These are phyloP conservation scores for Chloropsis cyanopogon DNA, from an alignment of 2,113 vertebrate species.

Conservation along the genomic window DNA sequence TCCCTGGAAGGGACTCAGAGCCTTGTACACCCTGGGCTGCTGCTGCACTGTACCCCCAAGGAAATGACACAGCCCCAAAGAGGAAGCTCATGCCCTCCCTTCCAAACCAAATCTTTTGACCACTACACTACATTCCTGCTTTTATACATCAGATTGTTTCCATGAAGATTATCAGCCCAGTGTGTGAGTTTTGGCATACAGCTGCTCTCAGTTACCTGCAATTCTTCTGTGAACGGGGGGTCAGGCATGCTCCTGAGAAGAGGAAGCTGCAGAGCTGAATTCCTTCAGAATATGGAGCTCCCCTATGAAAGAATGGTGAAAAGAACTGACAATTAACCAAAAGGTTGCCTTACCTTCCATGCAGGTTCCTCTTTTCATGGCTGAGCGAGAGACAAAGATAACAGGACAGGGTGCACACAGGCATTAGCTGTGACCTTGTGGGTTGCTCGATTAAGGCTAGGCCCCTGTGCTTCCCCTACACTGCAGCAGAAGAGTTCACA, in stretches of 20 bases:
- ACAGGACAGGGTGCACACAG: background rate
- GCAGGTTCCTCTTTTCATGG: background rate
- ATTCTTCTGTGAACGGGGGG: background rate
- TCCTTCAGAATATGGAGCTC: background rate
- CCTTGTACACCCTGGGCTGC: background rate
- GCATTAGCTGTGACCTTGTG: background rate
- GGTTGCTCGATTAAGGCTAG: background rate
- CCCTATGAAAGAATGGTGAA: background rate
- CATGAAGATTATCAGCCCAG: background rate
- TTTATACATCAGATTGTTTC: background rate
- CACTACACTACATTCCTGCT: background rate
- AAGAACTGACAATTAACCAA: background rate
- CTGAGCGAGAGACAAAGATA: background rate
- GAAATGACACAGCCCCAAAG: background rate
- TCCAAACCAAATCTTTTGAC: background rate
- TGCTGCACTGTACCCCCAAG: background rate
- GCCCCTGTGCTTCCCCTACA: accelerated
- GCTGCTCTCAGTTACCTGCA: background rate
- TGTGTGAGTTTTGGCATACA: background rate
- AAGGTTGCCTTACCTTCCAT: background rate
- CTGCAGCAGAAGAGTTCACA: background rate
- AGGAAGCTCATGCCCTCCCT: background rate
- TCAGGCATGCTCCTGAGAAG: background rate
- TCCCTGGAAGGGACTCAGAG: background rate
- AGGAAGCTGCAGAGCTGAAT: background rate